Conservation (phyloP, 2,113 vertebrate species). For the Dipodomys merriami region DNA sequence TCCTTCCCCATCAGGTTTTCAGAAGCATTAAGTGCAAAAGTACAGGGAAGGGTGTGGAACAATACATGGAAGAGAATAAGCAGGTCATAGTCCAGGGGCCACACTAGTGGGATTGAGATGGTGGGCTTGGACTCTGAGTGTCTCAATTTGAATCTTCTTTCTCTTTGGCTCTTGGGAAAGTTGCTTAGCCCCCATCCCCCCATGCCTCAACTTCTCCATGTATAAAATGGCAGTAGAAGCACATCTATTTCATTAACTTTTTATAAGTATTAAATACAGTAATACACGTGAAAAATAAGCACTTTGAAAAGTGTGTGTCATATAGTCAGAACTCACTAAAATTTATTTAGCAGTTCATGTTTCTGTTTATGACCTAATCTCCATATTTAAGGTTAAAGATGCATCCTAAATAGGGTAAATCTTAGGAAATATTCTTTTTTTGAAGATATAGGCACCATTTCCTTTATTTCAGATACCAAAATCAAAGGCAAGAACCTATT, state of each 20-base stretch:
- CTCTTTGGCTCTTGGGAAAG: neutral
- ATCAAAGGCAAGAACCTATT: no score
- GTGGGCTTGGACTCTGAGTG: neutral
- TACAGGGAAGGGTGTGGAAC: no score
- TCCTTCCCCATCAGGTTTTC: no score
- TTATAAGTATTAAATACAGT: neutral
- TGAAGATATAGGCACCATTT: no score
- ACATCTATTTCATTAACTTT: neutral
- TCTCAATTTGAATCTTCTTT: neutral
- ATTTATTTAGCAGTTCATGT: neutral
- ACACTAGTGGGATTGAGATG: neutral
- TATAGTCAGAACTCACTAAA: neutral
- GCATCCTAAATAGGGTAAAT: neutral
- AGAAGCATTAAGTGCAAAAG: neutral
- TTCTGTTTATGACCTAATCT: neutral
- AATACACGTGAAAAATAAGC: neutral
- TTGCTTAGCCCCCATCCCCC: neutral
- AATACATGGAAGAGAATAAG: no score
- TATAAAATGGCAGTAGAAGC: neutral
- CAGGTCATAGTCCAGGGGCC: no score
- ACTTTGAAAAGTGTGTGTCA: neutral
- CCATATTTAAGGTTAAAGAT: neutral
- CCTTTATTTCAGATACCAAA: no score
- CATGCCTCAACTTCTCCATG: neutral
- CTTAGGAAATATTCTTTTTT: neutral